phyloP scores from a whole-genome alignment of 2,113 vertebrate genomes.

The Rhea americana region DNA sequence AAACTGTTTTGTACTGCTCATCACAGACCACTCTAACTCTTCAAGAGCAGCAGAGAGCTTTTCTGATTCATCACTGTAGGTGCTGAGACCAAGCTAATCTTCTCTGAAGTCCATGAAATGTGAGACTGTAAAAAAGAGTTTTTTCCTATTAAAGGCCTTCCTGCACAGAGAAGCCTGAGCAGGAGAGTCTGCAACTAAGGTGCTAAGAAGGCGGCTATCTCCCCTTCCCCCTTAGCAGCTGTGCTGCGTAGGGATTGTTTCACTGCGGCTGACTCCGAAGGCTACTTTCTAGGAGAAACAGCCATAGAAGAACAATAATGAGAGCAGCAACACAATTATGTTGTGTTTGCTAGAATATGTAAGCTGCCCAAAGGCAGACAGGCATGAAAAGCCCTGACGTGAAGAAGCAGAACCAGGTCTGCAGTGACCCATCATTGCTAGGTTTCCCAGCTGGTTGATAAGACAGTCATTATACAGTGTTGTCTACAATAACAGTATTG shows the following conservation, averaged over 20 bases:
- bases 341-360: neutral
- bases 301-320: neutral
- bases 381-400: neutral
- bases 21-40: neutral
- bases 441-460: neutral
- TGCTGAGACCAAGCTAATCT: neutral
- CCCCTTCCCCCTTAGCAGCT: neutral
- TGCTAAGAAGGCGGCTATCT: neutral
- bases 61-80: neutral
- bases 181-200: neutral
- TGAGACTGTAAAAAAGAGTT: neutral
- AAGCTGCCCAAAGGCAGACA: neutral
- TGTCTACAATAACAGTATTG: neutral
- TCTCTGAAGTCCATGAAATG: neutral
- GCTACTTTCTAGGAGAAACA: neutral
- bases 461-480: neutral
- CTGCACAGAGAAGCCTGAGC: neutral
- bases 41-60: neutral
- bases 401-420: neutral
- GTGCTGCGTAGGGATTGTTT: accelerated
- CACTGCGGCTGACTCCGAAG: neutral
- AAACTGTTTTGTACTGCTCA: neutral
- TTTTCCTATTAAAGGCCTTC: neutral
- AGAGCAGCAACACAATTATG: neutral
- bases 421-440: neutral